phyloP scores from a whole-genome alignment of 2,888 invertebrate species.

The Drosophila peninsularis region DNA sequence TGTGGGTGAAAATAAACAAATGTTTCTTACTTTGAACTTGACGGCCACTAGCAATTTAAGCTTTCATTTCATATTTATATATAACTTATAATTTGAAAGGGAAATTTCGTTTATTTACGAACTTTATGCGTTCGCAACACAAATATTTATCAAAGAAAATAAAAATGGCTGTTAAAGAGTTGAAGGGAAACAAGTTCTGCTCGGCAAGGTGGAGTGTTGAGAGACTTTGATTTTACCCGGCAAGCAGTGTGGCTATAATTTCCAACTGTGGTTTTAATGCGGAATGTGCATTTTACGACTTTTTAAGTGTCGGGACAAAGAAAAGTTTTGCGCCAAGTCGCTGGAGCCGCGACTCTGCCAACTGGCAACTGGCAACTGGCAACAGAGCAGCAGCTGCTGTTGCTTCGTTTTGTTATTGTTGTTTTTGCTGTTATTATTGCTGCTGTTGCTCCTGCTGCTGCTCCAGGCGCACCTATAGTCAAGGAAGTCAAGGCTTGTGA shows the following conservation, averaged over 20 bases:
- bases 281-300: conserved; percentile 78
- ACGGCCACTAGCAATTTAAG: no score
- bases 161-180: not conserved
- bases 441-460: conserved; percentile 9
- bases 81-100: not conserved
- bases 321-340: conserved; percentile 62
- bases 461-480: conserved; percentile 38
- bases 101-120: not conserved
- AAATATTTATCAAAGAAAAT: not conserved
- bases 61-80: not conserved
- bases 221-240: not conserved
- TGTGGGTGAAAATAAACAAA: no score
- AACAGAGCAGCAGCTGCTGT: conserved; percentile 17
- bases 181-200: conserved; percentile 23
- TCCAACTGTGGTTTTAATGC: conserved; percentile 67
- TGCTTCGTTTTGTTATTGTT: conserved; percentile 12
- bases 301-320: conserved; percentile 74
- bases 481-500: conserved; percentile 38
- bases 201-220: not conserved
- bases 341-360: conserved; percentile 10
- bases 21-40: no score
- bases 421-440: conserved; percentile 5
- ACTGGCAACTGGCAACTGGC: conserved; percentile 18
- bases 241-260: conserved; percentile 62
- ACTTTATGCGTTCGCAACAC: not conserved